Conservation (phyloP, 2,888 invertebrate species). For the Andrena marginata region DNA sequence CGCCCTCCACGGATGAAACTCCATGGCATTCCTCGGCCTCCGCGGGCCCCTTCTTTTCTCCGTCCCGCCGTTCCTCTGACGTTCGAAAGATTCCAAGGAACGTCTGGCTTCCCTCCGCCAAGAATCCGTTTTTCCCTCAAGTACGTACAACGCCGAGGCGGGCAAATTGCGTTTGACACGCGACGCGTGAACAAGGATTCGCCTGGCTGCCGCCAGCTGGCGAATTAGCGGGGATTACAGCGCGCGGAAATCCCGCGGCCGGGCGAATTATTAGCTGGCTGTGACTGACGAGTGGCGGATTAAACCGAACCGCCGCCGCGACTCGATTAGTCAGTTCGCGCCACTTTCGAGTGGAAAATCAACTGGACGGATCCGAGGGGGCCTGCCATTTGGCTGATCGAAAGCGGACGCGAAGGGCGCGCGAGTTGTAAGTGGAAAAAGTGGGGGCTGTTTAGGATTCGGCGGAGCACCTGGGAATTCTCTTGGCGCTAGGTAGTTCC, state of each 20-base stretch:
- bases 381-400: too few relatives aligned
- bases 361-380: neutral
- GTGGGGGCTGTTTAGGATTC: too few relatives aligned
- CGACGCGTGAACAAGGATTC: constrained; percentile 32
- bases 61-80: neutral
- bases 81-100: neutral
- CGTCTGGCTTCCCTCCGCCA: neutral
- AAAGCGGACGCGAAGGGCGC: too few relatives aligned
- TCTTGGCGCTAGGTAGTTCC: neutral
- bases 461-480: neutral
- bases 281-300: neutral
- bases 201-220: neutral
- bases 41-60: neutral
- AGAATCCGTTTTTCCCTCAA: neutral
- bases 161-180: constrained; percentile 31
- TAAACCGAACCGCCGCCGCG: neutral
- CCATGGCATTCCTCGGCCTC: neutral
- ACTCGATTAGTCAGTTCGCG: neutral
- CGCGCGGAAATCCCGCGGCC: neutral
- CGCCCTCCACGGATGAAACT: neutral
- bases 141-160: constrained; percentile 1
- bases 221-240: constrained; percentile 13
- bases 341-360: neutral
- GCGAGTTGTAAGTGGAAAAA: too few relatives aligned
- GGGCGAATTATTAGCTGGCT: neutral